A percentile compares a stretch with the other conserved stretches of the same genome.
Conservation (phyloP, 2,797 vertebrate genomes). For the Numenius phaeopus region DNA sequence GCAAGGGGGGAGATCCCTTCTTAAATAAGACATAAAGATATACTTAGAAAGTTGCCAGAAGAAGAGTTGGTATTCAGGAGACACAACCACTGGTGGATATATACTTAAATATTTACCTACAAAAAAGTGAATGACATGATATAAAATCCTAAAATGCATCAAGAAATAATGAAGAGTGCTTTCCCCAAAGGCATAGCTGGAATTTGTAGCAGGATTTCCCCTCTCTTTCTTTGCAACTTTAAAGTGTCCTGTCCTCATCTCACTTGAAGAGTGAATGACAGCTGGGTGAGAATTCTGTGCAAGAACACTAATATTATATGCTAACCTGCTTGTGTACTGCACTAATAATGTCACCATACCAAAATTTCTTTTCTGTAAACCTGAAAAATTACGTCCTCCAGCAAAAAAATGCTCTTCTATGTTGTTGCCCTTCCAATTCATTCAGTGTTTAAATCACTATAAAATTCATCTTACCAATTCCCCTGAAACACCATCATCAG, state of each 20-base stretch:
- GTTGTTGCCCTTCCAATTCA: not conserved
- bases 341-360: not conserved
- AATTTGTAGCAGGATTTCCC: constrained; percentile 5
- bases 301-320: not conserved
- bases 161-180: not conserved
- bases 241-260: not conserved
- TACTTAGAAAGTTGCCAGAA: not conserved
- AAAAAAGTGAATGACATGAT: not conserved
- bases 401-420: not conserved
- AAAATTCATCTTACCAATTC: not conserved
- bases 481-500: not conserved
- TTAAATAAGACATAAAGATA: not conserved
- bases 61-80: not conserved
- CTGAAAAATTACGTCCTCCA: not conserved
- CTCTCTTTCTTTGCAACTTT: not conserved
- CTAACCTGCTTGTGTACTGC: not conserved
- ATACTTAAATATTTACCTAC: not conserved
- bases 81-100: not conserved
- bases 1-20: not conserved
- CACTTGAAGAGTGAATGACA: not conserved
- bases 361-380: not conserved
- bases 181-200: constrained; percentile 3
- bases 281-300: not conserved
- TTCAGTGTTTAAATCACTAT: not conserved
- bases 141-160: not conserved